These are phyloP conservation scores for Heliothis virescens DNA, from an alignment of 1,140 invertebrate genomes.

Conservation along the genomic window DNA sequence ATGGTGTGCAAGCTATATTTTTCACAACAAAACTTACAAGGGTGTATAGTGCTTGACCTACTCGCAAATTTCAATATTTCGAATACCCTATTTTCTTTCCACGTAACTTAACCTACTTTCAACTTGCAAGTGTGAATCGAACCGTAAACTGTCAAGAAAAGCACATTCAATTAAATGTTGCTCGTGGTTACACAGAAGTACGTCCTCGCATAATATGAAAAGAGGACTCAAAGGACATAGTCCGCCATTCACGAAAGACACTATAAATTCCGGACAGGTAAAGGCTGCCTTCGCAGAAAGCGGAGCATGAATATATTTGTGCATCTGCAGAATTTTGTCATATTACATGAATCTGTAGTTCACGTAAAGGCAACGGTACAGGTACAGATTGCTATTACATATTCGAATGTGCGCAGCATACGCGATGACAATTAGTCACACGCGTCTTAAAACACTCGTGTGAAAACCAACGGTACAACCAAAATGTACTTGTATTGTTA, in stretches of 20 bases:
- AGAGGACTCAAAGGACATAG: background rate
- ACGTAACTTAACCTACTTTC: background rate
- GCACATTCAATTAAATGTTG: constrained; percentile 5
- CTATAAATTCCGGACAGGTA: background rate
- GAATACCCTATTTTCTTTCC: background rate
- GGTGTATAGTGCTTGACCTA: background rate
- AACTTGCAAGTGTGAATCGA: background rate
- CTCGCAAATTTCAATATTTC: background rate
- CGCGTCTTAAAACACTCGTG: too few species aligned
- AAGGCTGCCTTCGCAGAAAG: background rate
- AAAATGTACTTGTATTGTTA: background rate
- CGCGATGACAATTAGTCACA: too few species aligned
- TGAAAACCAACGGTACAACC: background rate
- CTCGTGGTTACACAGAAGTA: background rate
- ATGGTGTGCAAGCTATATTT: too few species aligned
- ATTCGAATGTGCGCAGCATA: background rate
- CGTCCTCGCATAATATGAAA: constrained; percentile 2
- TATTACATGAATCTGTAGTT: background rate
- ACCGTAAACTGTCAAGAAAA: constrained; percentile 3
- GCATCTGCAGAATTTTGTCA: constrained; percentile 1
- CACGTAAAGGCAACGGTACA: background rate
- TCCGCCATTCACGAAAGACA: background rate
- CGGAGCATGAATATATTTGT: constrained; percentile 13
- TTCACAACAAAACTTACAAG: background rate
- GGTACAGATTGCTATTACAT: background rate